phyloP scores from a whole-genome alignment of 2,113 vertebrate genomes.

The Corynorhinus townsendii region DNA sequence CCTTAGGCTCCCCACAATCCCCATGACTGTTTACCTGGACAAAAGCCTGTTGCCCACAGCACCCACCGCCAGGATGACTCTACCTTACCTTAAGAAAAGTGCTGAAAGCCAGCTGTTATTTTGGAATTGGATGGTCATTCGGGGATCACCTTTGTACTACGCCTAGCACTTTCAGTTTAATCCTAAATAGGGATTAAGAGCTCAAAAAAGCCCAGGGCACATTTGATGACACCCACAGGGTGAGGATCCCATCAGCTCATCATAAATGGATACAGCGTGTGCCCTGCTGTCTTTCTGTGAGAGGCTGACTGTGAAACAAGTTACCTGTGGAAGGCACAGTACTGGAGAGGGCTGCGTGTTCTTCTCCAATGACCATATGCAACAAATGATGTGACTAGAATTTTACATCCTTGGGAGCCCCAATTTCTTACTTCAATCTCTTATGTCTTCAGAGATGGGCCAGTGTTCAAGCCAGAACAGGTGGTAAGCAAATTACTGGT shows the following conservation, averaged over 20 bases:
- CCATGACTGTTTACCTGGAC: not conserved
- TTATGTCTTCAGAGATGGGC: not conserved
- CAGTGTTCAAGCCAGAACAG: not conserved
- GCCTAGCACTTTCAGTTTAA: not conserved
- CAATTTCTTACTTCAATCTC: not conserved
- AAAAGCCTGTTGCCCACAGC: not conserved
- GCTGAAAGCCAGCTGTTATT: not conserved
- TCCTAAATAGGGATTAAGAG: not conserved
- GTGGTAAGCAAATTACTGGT: not conserved
- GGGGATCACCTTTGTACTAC: not conserved
- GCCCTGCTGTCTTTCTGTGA: not conserved
- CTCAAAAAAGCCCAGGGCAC: not conserved
- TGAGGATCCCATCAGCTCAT: not conserved
- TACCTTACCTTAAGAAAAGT: not conserved
- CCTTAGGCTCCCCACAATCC: accelerated
- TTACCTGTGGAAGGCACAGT: not conserved
- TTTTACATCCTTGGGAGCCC: not conserved
- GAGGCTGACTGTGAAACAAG: not conserved
- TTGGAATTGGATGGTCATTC: not conserved
- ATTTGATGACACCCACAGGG: not conserved
- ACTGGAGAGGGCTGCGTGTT: accelerated
- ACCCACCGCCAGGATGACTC: not conserved
- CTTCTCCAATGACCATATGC: not conserved
- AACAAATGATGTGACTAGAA: not conserved
- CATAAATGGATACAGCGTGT: not conserved